Evolutionary conservation across 2,113 vertebrate genomes (phyloP).

Genomic region (Tragelaphus imberbis): DNA sequence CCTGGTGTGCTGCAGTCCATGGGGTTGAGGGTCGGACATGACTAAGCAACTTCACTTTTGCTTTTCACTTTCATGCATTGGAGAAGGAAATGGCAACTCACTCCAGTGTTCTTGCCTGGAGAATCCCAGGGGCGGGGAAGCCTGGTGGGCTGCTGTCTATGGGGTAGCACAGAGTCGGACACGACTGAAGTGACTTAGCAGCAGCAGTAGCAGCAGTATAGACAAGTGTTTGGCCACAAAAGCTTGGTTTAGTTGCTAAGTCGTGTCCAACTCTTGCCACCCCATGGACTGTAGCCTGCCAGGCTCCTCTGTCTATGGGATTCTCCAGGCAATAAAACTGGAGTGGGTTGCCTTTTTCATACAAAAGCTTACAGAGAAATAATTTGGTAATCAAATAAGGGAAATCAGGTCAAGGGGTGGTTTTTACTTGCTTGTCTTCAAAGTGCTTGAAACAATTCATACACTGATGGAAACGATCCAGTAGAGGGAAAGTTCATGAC

Average conservation of each 20-base stretch:
- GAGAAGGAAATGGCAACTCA: too few relatives aligned
- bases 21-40: accelerated
- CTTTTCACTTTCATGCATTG: too few relatives aligned
- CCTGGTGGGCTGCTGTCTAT: too few relatives aligned
- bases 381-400: background rate
- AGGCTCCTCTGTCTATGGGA: background rate
- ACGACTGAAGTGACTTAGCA: too few relatives aligned
- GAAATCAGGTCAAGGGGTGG: background rate
- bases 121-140: too few relatives aligned
- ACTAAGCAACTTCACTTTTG: too few relatives aligned
- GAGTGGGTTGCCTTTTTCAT: background rate
- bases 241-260: background rate
- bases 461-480: background rate
- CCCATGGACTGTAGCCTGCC: background rate
- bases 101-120: too few relatives aligned
- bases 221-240: background rate
- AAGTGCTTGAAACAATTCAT: background rate
- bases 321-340: background rate
- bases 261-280: background rate
- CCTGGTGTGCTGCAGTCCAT: too few relatives aligned
- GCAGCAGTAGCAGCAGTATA: background rate
- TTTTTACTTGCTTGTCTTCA: background rate
- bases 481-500: background rate
- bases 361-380: background rate
- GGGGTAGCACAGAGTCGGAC: too few relatives aligned